Evolutionary conservation across 2,797 vertebrate genomes (phyloP).

Genomic region (Poeciliopsis turneri): DNA sequence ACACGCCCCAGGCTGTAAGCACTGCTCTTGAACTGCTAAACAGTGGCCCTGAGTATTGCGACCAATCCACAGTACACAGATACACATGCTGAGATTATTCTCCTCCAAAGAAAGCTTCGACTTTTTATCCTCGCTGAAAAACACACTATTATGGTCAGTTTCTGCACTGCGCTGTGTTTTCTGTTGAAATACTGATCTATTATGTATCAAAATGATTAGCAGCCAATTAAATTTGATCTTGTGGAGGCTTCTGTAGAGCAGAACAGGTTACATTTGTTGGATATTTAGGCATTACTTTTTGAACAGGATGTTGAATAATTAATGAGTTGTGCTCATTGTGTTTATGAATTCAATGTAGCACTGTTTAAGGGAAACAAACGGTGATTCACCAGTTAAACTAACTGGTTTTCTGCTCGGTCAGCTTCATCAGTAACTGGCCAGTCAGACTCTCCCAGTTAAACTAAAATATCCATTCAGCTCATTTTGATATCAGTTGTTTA

Average conservation of each 20-base stretch:
- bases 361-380: neutral
- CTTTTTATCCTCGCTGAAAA: conserved; percentile 43
- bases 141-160: conserved; percentile 14
- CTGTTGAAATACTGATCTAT: neutral
- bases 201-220: neutral
- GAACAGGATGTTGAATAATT: neutral
- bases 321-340: neutral
- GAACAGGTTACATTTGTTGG: neutral
- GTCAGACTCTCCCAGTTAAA: neutral
- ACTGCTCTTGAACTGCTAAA: conserved; percentile 79
- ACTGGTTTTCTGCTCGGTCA: neutral
- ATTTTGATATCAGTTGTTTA: neutral
- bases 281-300: neutral
- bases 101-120: conserved; percentile 39
- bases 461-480: neutral
- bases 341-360: neutral
- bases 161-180: neutral
- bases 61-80: conserved; percentile 52
- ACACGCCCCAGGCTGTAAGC: conserved; percentile 74
- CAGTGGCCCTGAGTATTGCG: conserved; percentile 71
- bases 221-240: conserved; percentile 62
- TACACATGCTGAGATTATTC: conserved; percentile 35
- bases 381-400: neutral
- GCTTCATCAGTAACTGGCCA: neutral
- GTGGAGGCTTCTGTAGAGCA: neutral